Evolutionary conservation across 2,888 invertebrate species (phyloP).

Genomic region (Campoletis raptor): DNA sequence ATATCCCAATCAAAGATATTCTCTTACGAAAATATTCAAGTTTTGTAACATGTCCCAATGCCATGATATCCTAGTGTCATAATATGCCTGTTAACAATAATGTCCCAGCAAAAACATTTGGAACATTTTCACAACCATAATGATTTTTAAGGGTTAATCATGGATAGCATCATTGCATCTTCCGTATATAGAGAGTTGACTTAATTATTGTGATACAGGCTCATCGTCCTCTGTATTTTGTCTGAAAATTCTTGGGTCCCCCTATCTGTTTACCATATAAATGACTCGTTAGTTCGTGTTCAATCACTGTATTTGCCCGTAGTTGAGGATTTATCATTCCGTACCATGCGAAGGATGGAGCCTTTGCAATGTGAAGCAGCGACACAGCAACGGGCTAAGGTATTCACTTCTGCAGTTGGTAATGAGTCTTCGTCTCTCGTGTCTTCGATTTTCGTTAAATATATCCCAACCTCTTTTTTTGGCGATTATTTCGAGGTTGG

Average conservation of each 20-base stretch:
- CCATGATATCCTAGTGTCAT: too few relatives aligned
- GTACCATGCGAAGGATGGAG: conserved; percentile 72
- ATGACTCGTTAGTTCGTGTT: conserved; percentile 83
- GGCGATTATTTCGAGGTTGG: conserved; percentile 14
- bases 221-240: conserved; percentile 15
- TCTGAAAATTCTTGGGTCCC: conserved; percentile 8
- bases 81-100: too few relatives aligned
- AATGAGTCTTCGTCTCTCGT: conserved; percentile 48
- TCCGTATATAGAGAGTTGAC: not conserved
- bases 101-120: too few relatives aligned
- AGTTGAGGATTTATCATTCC: conserved; percentile 82
- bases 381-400: not conserved
- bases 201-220: conserved; percentile 28
- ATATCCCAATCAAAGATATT: too few relatives aligned
- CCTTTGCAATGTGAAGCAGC: not conserved
- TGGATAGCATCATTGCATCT: not conserved
- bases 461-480: conserved; percentile 2
- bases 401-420: conserved; percentile 26
- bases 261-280: conserved; percentile 83
- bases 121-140: not conserved
- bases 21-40: too few relatives aligned
- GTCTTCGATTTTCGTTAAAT: conserved; percentile 51
- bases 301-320: conserved; percentile 82
- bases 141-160: conserved; percentile 3
- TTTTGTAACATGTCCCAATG: too few relatives aligned